Conservation (phyloP, 2,113 vertebrate species). For the Naja naja region DNA sequence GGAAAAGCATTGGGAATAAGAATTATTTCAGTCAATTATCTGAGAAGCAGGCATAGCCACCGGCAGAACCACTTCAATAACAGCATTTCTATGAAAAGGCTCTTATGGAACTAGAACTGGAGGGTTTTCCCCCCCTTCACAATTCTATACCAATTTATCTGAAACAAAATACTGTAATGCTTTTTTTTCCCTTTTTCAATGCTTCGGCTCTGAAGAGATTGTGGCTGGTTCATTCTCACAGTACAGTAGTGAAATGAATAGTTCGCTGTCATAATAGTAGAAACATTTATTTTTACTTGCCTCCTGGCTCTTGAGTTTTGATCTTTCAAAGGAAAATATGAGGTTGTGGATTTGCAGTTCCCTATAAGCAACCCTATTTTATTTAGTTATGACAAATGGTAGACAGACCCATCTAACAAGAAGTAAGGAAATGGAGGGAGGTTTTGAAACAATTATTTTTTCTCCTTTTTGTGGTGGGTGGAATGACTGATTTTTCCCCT, state of each 20-base stretch:
- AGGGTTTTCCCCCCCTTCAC: accelerated
- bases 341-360: neutral
- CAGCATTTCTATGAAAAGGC: neutral
- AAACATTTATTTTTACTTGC: neutral
- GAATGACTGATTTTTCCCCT: neutral
- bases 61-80: neutral
- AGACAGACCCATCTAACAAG: neutral
- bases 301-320: neutral
- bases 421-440: neutral
- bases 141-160: neutral
- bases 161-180: neutral
- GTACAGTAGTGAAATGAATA: neutral
- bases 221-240: neutral
- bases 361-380: neutral
- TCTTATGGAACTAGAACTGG: neutral
- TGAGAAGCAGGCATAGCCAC: neutral
- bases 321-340: neutral
- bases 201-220: neutral
- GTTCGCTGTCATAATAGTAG: neutral
- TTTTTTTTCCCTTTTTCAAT: neutral
- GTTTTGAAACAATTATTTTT: neutral
- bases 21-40: neutral
- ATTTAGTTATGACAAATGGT: neutral
- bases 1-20: neutral
- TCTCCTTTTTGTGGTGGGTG: neutral